Percentiles rank a stretch among this genome's conserved stretches.
These are phyloP conservation scores for Heliangelus exortis DNA, from an alignment of 2,797 vertebrate genomes.

Conservation along the genomic window DNA sequence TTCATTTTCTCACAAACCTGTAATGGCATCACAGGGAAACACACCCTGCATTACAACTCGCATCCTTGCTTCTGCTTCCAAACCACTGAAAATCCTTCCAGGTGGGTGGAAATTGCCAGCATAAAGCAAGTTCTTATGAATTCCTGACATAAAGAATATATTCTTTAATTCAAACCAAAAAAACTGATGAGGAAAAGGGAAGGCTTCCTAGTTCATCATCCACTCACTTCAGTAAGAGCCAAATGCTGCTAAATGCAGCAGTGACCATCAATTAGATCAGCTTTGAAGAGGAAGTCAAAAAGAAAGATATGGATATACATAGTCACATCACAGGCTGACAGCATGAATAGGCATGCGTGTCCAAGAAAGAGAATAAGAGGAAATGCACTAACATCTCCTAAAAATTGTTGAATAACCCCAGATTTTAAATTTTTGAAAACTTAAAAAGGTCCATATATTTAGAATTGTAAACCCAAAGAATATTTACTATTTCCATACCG, in stretches of 20 bases:
- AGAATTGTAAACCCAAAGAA: background rate
- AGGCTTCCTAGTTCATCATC: background rate
- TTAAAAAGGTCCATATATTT: background rate
- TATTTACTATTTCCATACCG: background rate
- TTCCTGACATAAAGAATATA: background rate
- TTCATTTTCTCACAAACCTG: background rate
- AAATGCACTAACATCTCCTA: background rate
- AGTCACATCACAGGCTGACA: background rate
- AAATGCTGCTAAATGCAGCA: background rate
- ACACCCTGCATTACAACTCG: background rate
- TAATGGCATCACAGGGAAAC: accelerated
- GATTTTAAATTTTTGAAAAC: background rate
- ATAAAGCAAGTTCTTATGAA: background rate
- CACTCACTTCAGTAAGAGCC: background rate
- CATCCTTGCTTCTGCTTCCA: background rate
- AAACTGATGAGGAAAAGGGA: background rate
- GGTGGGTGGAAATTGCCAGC: background rate
- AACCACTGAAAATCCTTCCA: background rate
- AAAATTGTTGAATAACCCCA: background rate
- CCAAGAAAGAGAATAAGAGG: background rate
- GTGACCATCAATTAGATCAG: background rate
- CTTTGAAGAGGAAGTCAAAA: background rate
- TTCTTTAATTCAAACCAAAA: background rate
- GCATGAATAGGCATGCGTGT: background rate
- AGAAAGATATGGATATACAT: background rate